Evolutionary conservation across 2,797 vertebrate genomes (phyloP), one percentile per base, ranked within the genome.

Genomic region (Helostoma temminkii): DNA sequence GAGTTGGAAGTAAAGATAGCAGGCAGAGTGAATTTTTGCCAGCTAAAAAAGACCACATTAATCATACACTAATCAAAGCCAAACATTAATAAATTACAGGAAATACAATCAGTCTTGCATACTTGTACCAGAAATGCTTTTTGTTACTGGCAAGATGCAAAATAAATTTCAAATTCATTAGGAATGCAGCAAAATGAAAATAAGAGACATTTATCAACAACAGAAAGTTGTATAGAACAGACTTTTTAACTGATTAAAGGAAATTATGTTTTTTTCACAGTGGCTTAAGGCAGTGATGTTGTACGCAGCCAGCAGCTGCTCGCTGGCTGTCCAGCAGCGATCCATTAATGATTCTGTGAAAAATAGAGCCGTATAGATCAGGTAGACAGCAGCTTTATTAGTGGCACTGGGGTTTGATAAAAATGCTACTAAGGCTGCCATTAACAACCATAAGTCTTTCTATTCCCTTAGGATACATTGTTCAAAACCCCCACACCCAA

Each of bases 271-370:
- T n/a, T 66, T 50, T 3, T 45, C 1, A 62, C 19, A 59, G 57
- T 26, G 24, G 46, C 48, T 72, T 8, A n/a, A n/a, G 0, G 57
- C 36, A 61, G 55, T 48, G 75, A 56, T 50, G 59, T n/a, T 58
- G 26, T 55, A 53, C 41, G 48, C 39, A 68, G 71, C 71, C 43
- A 46, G 7, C 50, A 66, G 74, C 21, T 1, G 15, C 72, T 62
- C 0, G 3, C 55, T 48, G 66, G 57, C 71, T 52, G 47, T 81
- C 71, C 59, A 30, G 61, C 1, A 0, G 19, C 45, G 9, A 89
- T 90, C 80, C 57, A 89, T 86, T 53, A 43, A 58, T 53, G 67
- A 76, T 74, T 76, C 54, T 22, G 63, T 87, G 81, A 89, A 87
- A 64, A 86, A 91, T 37, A 58, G 66, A 82, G 79, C 61, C 52